Base-by-base conservation (phyloP, 2,113 vertebrate genomes). In the Prietella phreatophila region DNA sequence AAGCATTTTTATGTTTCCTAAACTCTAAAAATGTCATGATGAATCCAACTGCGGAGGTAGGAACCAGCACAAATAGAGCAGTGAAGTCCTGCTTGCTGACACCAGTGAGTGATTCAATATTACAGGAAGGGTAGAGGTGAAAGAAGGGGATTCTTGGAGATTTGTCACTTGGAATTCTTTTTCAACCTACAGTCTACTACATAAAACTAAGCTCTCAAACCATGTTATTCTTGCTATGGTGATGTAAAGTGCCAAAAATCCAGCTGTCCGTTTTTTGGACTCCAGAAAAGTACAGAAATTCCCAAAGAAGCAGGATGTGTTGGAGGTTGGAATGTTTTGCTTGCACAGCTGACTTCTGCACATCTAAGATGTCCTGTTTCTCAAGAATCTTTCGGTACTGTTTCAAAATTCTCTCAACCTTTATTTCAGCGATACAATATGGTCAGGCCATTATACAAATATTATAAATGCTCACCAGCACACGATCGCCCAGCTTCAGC, bases 401-500 rank as follows among this genome's bases (percentile, higher is more conserved):
- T 80, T 55, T 55, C 5, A 80, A 55, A 30, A 80, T 55, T 17
- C 76, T 33, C 50, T 30, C 14, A 80, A 30, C 1, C 19, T 56
- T 56, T 19, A 80, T 82, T 60, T 60, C 9, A 5, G 4, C 13
- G 3, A 58, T 36, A 58, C 53, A 81, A 2, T 81, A 82, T 60
- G 19, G 9, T 33, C 30, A 39, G n/a, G 4, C 30, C 3, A 20
- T 82, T 60, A 58, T 82, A 82, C 53, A 10, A 84, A 71, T 33
- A 67, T 67, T 67, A 83, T 30, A 30, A 47, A 73, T 82, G 25
- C 76, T 96, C 92, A 97, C 97, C 96, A 97, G 87, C 30, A 97
- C 96, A 33, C 97, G 87, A 84, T 97, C 96, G 22, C 96, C 96
- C 0, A 97, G 93, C 92, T 96, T 97, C 88, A 97, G 95, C 87